Percentiles rank a stretch among this genome's conserved stretches.
phyloP scores from a whole-genome alignment of 2,888 invertebrate genomes.

The Dolichomitus sp. region DNA sequence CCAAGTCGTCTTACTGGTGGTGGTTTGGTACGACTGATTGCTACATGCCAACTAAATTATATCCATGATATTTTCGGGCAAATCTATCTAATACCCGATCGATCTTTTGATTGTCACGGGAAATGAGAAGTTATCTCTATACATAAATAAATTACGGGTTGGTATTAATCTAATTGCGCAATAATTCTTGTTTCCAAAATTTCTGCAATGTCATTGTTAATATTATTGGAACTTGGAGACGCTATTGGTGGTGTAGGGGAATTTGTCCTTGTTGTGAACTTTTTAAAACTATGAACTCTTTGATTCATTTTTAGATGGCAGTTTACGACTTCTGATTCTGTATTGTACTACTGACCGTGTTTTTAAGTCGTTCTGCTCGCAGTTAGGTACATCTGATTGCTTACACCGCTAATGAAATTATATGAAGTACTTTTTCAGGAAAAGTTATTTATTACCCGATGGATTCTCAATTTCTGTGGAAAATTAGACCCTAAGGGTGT shows the following conservation, averaged over 20 bases:
- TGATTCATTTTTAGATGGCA: too few relatives aligned
- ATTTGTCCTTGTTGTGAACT: too few relatives aligned
- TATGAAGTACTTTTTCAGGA: too few relatives aligned
- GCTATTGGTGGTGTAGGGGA: background rate
- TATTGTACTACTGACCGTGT: too few relatives aligned
- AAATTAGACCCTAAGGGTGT: too few relatives aligned
- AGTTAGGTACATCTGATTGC: too few relatives aligned
- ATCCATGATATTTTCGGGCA: constrained; percentile 45
- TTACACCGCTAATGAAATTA: too few relatives aligned
- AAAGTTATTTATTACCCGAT: too few relatives aligned
- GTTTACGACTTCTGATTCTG: too few relatives aligned
- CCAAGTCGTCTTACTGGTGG: background rate
- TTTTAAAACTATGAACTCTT: too few relatives aligned
- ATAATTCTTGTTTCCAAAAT: background rate
- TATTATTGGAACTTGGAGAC: background rate
- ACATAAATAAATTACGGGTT: constrained; percentile 14
- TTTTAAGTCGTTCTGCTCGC: too few relatives aligned
- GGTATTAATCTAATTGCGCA: background rate
- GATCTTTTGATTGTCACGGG: constrained; percentile 82
- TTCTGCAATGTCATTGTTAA: background rate
- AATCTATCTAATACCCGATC: constrained; percentile 77
- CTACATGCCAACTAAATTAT: constrained; percentile 51
- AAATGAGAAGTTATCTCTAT: constrained; percentile 1
- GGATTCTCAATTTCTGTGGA: too few relatives aligned
- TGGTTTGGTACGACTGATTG: constrained; percentile 50